Evolutionary conservation across 2,113 vertebrate species (phyloP).

Genomic region (Tautogolabrus adspersus): DNA sequence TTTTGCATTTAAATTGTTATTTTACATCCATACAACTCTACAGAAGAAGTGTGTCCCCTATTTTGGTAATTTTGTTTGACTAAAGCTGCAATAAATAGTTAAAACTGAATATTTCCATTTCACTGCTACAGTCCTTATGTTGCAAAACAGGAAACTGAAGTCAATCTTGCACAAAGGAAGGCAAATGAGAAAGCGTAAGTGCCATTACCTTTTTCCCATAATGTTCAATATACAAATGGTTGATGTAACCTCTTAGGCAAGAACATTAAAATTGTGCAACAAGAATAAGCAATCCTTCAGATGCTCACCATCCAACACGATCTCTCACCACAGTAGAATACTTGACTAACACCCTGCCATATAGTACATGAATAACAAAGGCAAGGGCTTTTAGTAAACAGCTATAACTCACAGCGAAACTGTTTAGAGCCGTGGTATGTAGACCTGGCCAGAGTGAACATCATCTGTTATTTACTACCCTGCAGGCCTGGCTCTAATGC

Average conservation of each 20-base stretch:
- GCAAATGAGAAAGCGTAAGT: slow-evolving; percentile 22
- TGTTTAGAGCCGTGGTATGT: slow-evolving; percentile 80
- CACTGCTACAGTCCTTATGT: slow-evolving; percentile 29
- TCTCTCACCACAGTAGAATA: slow-evolving; percentile 45
- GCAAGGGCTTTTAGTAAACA: slow-evolving; percentile 80
- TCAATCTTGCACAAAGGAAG: slow-evolving; percentile 25
- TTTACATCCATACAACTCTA: neutral
- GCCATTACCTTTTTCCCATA: slow-evolving; percentile 25
- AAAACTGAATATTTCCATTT: slow-evolving; percentile 42
- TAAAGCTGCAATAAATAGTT: slow-evolving; percentile 23
- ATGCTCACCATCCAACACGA: slow-evolving; percentile 6
- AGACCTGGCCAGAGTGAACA: slow-evolving; percentile 73
- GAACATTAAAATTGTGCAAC: slow-evolving; percentile 42
- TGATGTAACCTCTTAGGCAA: slow-evolving; percentile 24
- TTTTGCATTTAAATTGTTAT: neutral
- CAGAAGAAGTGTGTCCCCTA: neutral
- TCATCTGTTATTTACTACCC: slow-evolving; percentile 80
- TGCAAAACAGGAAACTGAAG: slow-evolving; percentile 34
- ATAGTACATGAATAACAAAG: slow-evolving; percentile 72
- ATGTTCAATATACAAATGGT: slow-evolving; percentile 40
- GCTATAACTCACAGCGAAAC: slow-evolving; percentile 73
- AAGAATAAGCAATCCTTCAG: slow-evolving; percentile 27
- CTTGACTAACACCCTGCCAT: slow-evolving; percentile 63
- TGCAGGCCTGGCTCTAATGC: slow-evolving; percentile 57
- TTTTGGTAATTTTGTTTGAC: neutral